Base-by-base conservation (phyloP, 2,888 invertebrate genomes). In the Cerastoderma edule region DNA sequence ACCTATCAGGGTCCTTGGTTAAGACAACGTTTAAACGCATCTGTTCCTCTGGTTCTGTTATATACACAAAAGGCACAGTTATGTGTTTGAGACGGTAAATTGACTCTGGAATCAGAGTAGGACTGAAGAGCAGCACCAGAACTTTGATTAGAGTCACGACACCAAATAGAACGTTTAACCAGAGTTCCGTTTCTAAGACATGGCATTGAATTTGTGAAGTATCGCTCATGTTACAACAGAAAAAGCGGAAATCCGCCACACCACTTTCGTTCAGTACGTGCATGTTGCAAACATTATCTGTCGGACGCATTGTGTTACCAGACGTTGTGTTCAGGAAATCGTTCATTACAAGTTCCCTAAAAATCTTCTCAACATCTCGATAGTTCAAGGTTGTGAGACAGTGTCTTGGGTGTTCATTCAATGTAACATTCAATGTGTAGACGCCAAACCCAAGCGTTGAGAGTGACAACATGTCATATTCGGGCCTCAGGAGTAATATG, bases 401-500 rank as follows among this genome's bases (percentile, higher is more conserved):
- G 2, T 86, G 78, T 0, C 10, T 5, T 0, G 90, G 89, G 0
- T 69, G 39, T 66, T 89, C 88, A 19, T 35, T 48, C 3, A 91
- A 39, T 6, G 74, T 78, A 1, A 91, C 84, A 5, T 84, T 44
- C 39, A 89, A 19, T 3, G 72, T 64, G 3, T 78, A 77, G 6
- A 88, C 85, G 6, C 89, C 89, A 13, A 89, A 83, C 54, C 83
- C 82, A 27, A 91, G 77, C 24, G 88, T 83, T 1, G 76, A 50
- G 28, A 90, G 68, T 0, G 89, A 90, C 32, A 89, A 74, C 1
- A 88, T 68, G 44, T 87, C 88, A 69, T 88, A 91, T 71, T 89
- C 87, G 22, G 89, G 87, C 24, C 87, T 80, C 57, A 91, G 79
- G 30, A 89, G 83, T 57, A 91, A 67, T 33, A 91, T 78, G 10